These are phyloP conservation scores for Cryptophagus acutangulus DNA, from an alignment of 2,888 invertebrate genomes.

Conservation along the genomic window DNA sequence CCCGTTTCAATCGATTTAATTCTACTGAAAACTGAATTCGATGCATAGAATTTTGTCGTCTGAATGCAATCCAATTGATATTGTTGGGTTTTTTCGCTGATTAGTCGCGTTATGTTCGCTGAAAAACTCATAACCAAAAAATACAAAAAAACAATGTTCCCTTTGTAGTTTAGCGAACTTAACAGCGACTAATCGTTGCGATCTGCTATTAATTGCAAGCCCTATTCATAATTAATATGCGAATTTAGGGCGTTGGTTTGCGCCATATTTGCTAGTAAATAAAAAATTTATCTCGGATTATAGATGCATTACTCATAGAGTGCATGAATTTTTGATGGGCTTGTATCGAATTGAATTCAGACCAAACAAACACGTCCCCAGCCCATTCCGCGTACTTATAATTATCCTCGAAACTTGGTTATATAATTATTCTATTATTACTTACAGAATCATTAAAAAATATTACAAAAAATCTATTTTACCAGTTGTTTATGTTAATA, in stretches of 20 bases:
- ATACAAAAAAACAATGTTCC: slow-evolving; percentile 38
- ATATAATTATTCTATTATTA: slow-evolving; percentile 1
- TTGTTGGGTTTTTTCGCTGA: slow-evolving; percentile 27
- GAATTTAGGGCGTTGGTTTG: slow-evolving; percentile 46
- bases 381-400: no score
- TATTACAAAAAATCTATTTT: slow-evolving; percentile 18
- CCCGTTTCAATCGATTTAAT: slow-evolving; percentile 8
- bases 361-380: no score
- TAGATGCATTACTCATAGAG: slow-evolving; percentile 22
- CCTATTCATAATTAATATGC: slow-evolving; percentile 4
- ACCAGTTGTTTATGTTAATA: slow-evolving; percentile 29
- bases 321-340: slow-evolving; percentile 26
- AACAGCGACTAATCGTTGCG: background rate
- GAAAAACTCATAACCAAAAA: slow-evolving; percentile 51
- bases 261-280: slow-evolving; percentile 46
- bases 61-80: background rate
- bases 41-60: background rate
- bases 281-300: slow-evolving; percentile 32
- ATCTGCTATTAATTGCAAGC: background rate
- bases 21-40: background rate
- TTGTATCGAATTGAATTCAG: slow-evolving; percentile 5
- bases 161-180: slow-evolving; percentile 21
- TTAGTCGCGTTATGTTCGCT: slow-evolving; percentile 31
- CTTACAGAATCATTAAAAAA: slow-evolving; percentile 18
- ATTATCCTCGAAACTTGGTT: no score